phyloP scores from a whole-genome alignment of 2,113 vertebrate species.

The Apistogramma diplotaenia region DNA sequence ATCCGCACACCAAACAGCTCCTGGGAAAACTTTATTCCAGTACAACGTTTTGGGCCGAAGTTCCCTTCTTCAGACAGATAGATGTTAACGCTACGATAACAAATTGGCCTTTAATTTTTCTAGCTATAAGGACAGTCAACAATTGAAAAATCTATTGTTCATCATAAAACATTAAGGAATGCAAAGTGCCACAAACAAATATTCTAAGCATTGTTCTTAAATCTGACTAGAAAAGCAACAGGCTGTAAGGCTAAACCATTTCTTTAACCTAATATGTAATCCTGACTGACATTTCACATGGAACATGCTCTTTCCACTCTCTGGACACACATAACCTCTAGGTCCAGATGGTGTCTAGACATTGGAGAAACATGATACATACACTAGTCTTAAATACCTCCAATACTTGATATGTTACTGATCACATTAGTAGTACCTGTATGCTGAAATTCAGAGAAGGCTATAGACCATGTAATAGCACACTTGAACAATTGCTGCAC shows the following conservation, averaged over 20 bases:
- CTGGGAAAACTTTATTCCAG: too few relatives aligned
- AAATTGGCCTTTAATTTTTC: background rate
- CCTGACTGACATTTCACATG: background rate
- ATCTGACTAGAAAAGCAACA: background rate
- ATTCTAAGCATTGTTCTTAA: background rate
- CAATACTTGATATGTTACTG: constrained; percentile 23
- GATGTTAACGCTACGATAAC: background rate
- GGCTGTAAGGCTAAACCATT: background rate
- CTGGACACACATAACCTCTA: constrained; percentile 23
- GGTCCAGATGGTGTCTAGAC: constrained; percentile 71
- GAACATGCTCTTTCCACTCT: constrained; percentile 7
- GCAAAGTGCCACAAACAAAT: background rate
- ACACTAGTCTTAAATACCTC: constrained; percentile 18
- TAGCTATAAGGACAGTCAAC: background rate
- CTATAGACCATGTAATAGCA: background rate
- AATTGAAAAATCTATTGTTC: background rate
- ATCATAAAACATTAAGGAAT: background rate
- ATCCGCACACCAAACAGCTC: too few relatives aligned
- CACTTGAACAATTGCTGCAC: constrained; percentile 19
- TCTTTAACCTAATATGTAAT: background rate
- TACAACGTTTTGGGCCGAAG: too few relatives aligned
- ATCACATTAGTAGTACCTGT: background rate
- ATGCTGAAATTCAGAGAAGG: background rate
- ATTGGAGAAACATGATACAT: constrained; percentile 35
- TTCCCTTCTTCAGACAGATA: too few relatives aligned